Evolutionary conservation across 2,113 vertebrate species (phyloP).

Genomic region (Apeltes quadracus): DNA sequence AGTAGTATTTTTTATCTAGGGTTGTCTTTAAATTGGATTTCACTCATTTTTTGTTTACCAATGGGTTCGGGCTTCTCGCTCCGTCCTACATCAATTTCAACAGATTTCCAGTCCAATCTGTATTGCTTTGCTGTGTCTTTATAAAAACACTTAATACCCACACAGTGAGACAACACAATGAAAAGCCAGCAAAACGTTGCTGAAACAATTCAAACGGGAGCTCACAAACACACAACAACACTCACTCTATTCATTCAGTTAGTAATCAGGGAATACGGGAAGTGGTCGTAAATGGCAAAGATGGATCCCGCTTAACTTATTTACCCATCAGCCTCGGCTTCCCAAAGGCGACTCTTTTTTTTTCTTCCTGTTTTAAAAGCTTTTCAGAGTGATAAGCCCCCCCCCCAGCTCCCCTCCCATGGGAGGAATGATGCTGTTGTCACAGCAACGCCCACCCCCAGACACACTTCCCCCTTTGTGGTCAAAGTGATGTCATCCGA

Average conservation of each 20-base stretch:
- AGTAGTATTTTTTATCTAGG: background rate
- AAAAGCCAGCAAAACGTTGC: background rate
- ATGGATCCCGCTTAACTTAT: conserved; percentile 74
- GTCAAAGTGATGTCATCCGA: conserved; percentile 61
- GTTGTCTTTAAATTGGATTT: background rate
- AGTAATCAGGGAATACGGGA: conserved; percentile 71
- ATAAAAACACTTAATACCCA: background rate
- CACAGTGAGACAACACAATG: background rate
- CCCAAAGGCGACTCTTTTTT: conserved; percentile 46
- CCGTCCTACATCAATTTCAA: background rate
- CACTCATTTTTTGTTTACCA: background rate
- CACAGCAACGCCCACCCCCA: conserved; percentile 50
- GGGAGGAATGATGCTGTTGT: conserved; percentile 66
- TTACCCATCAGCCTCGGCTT: conserved; percentile 76
- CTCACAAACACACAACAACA: conserved; percentile 34
- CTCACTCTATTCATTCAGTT: conserved; percentile 27
- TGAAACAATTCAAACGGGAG: conserved; percentile 1
- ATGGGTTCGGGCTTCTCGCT: background rate
- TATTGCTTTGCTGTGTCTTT: background rate
- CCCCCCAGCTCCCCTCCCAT: conserved; percentile 50
- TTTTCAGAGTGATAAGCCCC: conserved; percentile 74
- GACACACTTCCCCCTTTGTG: conserved; percentile 30
- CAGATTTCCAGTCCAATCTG: background rate
- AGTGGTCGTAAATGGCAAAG: conserved; percentile 67
- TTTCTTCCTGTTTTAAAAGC: conserved; percentile 61